phyloP scores from a whole-genome alignment of 1,140 invertebrate genomes.

The Plodia interpunctella region DNA sequence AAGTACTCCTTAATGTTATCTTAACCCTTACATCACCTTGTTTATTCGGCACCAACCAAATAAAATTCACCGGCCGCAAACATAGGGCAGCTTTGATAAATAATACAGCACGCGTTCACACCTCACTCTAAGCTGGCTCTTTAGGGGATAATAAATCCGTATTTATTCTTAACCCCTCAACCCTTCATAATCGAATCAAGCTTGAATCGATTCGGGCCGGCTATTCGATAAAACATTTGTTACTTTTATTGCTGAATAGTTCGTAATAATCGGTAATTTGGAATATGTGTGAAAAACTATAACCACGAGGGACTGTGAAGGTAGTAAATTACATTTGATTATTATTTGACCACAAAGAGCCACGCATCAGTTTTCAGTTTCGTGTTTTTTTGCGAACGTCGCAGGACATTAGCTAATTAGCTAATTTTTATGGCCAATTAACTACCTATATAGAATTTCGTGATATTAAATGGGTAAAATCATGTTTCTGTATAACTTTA shows the following conservation, averaged over 20 bases:
- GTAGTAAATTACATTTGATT: too few species aligned
- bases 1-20: too few species aligned
- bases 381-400: too few species aligned
- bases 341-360: too few species aligned
- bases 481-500: too few species aligned
- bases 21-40: constrained; percentile 36
- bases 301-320: too few species aligned
- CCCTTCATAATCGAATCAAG: constrained; percentile 69
- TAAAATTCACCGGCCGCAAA: constrained; percentile 64
- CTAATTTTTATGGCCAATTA: too few species aligned
- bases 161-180: constrained; percentile 70
- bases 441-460: too few species aligned
- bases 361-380: too few species aligned
- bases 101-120: constrained; percentile 71
- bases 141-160: constrained; percentile 76
- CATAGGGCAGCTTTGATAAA: constrained; percentile 51
- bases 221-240: constrained; percentile 1
- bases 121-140: constrained; percentile 67
- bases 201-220: constrained; percentile 55
- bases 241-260: not conserved
- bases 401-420: too few species aligned
- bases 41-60: constrained; percentile 63
- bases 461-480: too few species aligned
- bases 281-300: not conserved
- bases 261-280: not conserved